Evolutionary conservation across 2,888 invertebrate species (phyloP), one percentile per base, ranked within the genome.

Genomic region (Polia nebulosa): DNA sequence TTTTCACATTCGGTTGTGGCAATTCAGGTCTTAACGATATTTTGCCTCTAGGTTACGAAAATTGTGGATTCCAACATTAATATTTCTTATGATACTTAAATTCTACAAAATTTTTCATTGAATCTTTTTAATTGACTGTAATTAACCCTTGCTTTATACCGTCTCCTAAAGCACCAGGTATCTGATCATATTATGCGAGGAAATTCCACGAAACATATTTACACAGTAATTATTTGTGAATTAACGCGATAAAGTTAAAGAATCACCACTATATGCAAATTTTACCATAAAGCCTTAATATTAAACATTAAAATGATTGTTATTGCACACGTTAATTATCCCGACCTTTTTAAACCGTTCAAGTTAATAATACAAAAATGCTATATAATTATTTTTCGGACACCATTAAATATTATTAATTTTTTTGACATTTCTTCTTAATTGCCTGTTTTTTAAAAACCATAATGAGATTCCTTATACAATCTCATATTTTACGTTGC

Each of bases 241-340:
- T 88, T 85, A 89, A 86, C 84, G 84, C 88, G 85, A 89, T 88
- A 89, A 89, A 87, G 78, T 81, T 82, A 87, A 88, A 85, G 81
- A 86, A 88, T 86, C 85, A 80, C 84, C 83, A 87, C 86, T 78
- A 82, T 85, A 92, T 91, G 91, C 89, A 89, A 91, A 91, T 90
- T 85, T 84, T 78, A 71, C 86, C 88, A 85, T 90, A 91, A 90
- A 91, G 78, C 86, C 86, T 87, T 88, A 86, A 86, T 86, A 87
- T 88, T 85, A 86, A 84, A 87, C 90, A 88, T 91, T 90, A 90
- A 87, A 88, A 82, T 86, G 85, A 90, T 91, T 90, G 89, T 91
- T 92, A 91, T 92, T 92, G 87, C 88, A 80, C 87, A 90, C 89
- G 90, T 93, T 94, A 94, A 94, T 94, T 93, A 92, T 91, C 88